A percentile compares a stretch with the other conserved stretches of the same genome.
Conservation (phyloP, 2,113 vertebrate genomes). For the Mesitornis unicolor region DNA sequence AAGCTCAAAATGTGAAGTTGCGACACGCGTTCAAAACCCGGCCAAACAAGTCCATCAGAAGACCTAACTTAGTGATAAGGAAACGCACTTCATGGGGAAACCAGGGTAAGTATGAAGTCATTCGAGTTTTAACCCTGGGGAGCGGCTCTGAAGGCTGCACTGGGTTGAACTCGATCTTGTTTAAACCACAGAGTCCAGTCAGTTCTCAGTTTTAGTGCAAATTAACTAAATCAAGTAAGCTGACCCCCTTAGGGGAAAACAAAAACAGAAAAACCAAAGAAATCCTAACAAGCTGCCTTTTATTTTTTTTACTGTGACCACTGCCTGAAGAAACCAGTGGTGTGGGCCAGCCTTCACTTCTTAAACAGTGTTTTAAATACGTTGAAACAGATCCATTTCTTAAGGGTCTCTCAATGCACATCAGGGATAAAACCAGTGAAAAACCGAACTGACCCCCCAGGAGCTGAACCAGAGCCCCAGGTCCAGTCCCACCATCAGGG, state of each 20-base stretch:
- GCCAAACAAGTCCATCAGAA: background rate
- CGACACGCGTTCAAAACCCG: rapidly evolving
- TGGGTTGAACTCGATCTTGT: background rate
- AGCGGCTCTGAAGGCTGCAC: background rate
- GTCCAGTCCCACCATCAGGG: rapidly evolving
- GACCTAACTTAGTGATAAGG: too few species aligned
- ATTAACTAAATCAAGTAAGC: background rate
- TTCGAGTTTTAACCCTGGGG: too few species aligned
- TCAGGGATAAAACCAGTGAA: rapidly evolving
- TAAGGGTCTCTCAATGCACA: rapidly evolving
- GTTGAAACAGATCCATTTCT: rapidly evolving
- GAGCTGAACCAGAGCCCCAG: background rate
- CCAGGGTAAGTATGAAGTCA: too few species aligned
- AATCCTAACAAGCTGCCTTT: background rate
- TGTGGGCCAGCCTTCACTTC: background rate
- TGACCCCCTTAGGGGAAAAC: background rate
- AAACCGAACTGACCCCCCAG: rapidly evolving
- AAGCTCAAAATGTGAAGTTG: rapidly evolving
- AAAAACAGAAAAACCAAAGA: background rate
- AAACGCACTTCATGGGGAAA: background rate
- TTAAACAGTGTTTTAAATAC: background rate
- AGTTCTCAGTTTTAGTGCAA: background rate
- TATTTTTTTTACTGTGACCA: rapidly evolving
- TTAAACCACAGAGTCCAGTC: background rate
- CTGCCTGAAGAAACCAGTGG: too few species aligned